These are phyloP conservation scores for Agrochola lota DNA, from an alignment of 2,888 invertebrate species.

Conservation along the genomic window DNA sequence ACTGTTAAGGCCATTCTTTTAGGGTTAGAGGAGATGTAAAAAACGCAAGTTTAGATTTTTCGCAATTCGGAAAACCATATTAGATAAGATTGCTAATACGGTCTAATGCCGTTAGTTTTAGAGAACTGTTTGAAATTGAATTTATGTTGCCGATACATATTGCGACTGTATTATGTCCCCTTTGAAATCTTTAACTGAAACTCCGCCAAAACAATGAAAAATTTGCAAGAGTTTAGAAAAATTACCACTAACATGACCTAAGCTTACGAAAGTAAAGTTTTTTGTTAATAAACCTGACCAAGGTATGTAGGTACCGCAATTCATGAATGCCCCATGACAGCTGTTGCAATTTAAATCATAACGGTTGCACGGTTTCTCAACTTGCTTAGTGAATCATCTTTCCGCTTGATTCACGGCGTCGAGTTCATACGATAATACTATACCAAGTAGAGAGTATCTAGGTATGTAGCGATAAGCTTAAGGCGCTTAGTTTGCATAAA, in stretches of 20 bases:
- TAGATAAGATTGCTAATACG: no score
- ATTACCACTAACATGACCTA: constrained; percentile 3
- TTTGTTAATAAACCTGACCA: constrained; percentile 68
- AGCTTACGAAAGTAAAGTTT: constrained; percentile 30
- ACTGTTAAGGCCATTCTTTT: background rate
- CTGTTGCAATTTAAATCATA: constrained; percentile 88
- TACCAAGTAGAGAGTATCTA: constrained; percentile 51
- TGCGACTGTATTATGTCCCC: no score
- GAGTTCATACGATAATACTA: constrained; percentile 64
- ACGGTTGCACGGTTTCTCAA: constrained; percentile 85
- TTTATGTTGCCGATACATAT: background rate
- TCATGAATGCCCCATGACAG: constrained; percentile 82
- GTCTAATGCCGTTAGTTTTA: background rate
- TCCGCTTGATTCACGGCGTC: constrained; percentile 84
- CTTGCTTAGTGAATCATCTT: constrained; percentile 86
- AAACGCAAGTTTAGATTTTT: no score
- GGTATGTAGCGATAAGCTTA: constrained; percentile 65
- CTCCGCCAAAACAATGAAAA: constrained; percentile 1
- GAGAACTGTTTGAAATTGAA: background rate
- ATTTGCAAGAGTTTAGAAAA: background rate
- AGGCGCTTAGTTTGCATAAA: constrained; percentile 65
- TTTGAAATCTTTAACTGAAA: background rate
- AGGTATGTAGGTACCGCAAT: constrained; percentile 85
- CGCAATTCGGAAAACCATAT: background rate
- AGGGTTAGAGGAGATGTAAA: background rate